Evolutionary conservation across 2,888 invertebrate genomes (phyloP).

Genomic region (Ashinkailepas kermadecensis): DNA sequence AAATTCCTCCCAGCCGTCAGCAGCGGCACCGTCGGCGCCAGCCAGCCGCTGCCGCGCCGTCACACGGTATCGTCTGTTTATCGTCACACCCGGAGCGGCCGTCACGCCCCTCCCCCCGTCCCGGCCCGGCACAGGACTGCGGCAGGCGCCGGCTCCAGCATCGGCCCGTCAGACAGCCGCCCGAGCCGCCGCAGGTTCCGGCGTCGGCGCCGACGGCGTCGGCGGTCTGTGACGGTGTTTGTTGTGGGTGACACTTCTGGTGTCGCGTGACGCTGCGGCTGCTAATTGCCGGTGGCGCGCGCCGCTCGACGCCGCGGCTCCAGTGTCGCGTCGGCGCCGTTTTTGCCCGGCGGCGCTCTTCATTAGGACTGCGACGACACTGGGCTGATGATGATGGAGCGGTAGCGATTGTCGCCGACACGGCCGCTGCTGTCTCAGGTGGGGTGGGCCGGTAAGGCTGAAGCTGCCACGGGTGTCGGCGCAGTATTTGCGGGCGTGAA

Average conservation of each 20-base stretch:
- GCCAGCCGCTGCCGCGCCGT: neutral
- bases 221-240: neutral
- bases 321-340: neutral
- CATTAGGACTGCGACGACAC: constrained; percentile 18
- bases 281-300: constrained; percentile 15
- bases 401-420: neutral
- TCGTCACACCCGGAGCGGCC: neutral
- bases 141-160: neutral
- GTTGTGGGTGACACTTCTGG: neutral
- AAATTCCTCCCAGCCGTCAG: neutral
- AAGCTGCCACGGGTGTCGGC: neutral
- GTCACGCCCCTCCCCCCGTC: neutral
- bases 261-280: neutral
- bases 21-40: neutral
- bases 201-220: neutral
- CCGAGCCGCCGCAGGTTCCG: neutral
- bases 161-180: neutral
- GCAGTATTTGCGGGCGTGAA: neutral
- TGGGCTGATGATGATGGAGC: constrained; percentile 8
- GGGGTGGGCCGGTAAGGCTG: neutral
- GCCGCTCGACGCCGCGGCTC: constrained; percentile 1
- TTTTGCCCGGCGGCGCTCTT: constrained; percentile 11
- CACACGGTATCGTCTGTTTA: neutral
- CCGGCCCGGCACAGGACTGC: neutral
- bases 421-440: neutral